Conservation (phyloP, 2,888 invertebrate species). For the Coelopa pilipes region DNA sequence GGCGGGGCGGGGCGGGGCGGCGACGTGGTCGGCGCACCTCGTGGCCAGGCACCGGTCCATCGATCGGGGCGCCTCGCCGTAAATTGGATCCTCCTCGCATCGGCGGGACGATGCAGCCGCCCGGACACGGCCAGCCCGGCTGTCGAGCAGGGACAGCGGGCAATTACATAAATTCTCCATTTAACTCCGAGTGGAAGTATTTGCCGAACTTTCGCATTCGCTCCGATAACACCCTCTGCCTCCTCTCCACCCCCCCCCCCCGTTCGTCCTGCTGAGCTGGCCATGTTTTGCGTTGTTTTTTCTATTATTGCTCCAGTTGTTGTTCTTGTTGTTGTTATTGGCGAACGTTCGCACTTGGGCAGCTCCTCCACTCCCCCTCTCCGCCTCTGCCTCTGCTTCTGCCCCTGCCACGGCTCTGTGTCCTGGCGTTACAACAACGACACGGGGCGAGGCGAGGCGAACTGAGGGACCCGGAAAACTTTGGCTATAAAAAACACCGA, state of each 20-base stretch:
- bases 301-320: neutral
- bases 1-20: too few relatives aligned
- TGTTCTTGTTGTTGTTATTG: neutral
- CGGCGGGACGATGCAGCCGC: too few relatives aligned
- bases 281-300: neutral
- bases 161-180: slow-evolving; percentile 48
- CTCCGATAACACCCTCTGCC: neutral
- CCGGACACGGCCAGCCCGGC: slow-evolving; percentile 32
- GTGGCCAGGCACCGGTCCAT: too few relatives aligned
- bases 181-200: slow-evolving; percentile 38
- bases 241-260: too few relatives aligned
- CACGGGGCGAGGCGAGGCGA: neutral
- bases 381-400: too few relatives aligned
- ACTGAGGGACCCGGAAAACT: neutral
- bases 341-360: too few relatives aligned
- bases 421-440: neutral
- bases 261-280: slow-evolving; percentile 1
- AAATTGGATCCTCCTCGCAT: too few relatives aligned
- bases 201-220: slow-evolving; percentile 28
- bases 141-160: slow-evolving; percentile 39
- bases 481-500: neutral
- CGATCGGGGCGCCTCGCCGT: too few relatives aligned
- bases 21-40: too few relatives aligned
- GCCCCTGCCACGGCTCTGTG: neutral
- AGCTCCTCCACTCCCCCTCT: too few relatives aligned